Evolutionary conservation across 2,797 vertebrate genomes (phyloP), one percentile per base, ranked within the genome.

Genomic region (Cynopterus sphinx): DNA sequence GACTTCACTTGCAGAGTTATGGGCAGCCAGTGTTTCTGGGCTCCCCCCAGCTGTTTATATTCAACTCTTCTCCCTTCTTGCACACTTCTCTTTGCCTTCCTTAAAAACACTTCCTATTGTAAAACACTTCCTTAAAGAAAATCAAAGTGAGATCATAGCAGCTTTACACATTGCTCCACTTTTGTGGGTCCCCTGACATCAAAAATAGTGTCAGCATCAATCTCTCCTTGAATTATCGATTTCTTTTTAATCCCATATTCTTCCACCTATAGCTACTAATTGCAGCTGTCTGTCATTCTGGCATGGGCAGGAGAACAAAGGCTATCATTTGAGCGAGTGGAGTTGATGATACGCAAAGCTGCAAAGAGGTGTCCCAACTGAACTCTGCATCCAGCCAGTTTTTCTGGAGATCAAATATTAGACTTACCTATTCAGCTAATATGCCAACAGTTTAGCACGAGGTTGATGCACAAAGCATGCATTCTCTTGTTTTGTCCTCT

Each of bases 141-240:
- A 65, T 26, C 39, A 74, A 51, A 74, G 28, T 12, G 78, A 78
- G n/a, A 51, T 57, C 13, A 36, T 0, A 0, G n/a, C 33, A 0
- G 33, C 94, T 84, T 74, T 33, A 26, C 28, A 51, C 41, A 26
- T 53, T 17, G 33, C 22, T 93, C 39, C 31, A 19, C 63, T 49
- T 82, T 87, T 16, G 3, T 3, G 57, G 26, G 9, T 49, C 49
- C 73, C 33, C 9, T 67, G 53, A 79, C 15, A 51, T 71, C 86
- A 73, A 79, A 96, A 19, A 43, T 70, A 88, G 57, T 65, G 16
- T 90, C 75, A 73, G 33, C 28, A 51, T 49, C 82, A 67, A 59
- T 61, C 51, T 82, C 73, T 74, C 87, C 67, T 85, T 36, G 39
- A 96, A 46, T 51, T 74, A 89, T 16, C 92, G 87, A 91, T 94